Base-by-base conservation (phyloP, 2,888 invertebrate species). In the Hypolimnas misippus region DNA sequence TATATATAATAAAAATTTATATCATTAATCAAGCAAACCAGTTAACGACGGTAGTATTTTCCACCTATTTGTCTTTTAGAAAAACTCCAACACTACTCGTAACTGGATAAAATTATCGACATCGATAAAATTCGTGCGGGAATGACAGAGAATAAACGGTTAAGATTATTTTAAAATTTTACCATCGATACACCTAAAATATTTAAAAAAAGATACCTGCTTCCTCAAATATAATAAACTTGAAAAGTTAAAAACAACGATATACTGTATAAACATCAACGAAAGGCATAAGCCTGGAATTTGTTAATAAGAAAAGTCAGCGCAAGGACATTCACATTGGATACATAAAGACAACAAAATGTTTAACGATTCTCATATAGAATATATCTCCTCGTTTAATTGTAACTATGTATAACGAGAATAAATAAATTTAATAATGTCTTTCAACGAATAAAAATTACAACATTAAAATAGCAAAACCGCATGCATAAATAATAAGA, bases 141-240 rank as follows among this genome's bases (percentile, higher is more conserved):
- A 72, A 69, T 69, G 69, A 64, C 71, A 72, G 54, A 69, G 65
- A 67, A 61, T 63, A 54, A 57, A 49, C 56, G 54, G 50, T 53
- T 33, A 51, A 52, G 33, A 40, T 29, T 56, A 51, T 40, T 33
- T 54, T 29, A 16, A 8, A 12, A 44, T 44, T 46, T 46, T 40
- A 21, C 10, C 19, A 35, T 21, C 17, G 16, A 35, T 19, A 6
- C 14, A 38, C 16, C 21, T 33, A 50, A 19, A 61, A 25, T 19
- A 42, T 56, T 50, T 3, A 6, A 17, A 55, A 38, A n/a, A 4
- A 12, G 19, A 40, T 49, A 58, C 25, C 35, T 14, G 12, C 33
- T 25, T 38, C 40, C 35, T 40, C 4, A 58, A 54, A 10, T 12
- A 44, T 8, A 49, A 38, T 29, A 46, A 61, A 61, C 10, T 53